These are phyloP conservation scores for Clarias laeviceps DNA, from an alignment of 2,797 vertebrate species.

Conservation along the genomic window DNA sequence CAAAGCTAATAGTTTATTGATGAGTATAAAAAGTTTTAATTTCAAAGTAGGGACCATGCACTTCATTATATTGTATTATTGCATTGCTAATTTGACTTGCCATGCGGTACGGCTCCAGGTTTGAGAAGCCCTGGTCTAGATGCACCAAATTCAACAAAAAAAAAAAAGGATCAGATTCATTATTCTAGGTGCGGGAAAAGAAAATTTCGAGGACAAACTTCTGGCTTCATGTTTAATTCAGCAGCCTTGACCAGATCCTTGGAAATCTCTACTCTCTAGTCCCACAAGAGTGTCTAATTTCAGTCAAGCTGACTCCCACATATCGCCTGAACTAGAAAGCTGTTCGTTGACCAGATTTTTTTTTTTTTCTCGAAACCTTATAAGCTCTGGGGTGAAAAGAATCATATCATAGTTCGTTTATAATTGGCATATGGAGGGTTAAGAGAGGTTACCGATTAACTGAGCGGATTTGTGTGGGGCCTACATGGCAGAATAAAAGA, in stretches of 20 bases:
- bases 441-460: constrained; percentile 53
- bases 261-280: constrained; percentile 57
- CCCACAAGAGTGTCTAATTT: constrained; percentile 65
- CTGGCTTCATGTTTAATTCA: constrained; percentile 63
- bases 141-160: constrained; percentile 6
- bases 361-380: constrained; percentile 53
- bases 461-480: constrained; percentile 48
- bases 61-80: no score
- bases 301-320: constrained; percentile 62
- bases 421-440: constrained; percentile 53
- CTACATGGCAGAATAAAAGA: constrained; percentile 53
- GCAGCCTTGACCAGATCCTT: constrained; percentile 57
- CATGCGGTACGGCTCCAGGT: no score
- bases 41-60: no score
- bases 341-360: constrained; percentile 58
- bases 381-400: constrained; percentile 62
- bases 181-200: not conserved
- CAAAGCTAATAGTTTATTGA: no score
- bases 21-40: no score
- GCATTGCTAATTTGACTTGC: no score
- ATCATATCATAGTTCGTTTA: constrained; percentile 61
- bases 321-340: constrained; percentile 53
- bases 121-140: not conserved
- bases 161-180: constrained; percentile 15
- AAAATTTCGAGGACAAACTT: constrained; percentile 36